Evolutionary conservation across 2,113 vertebrate species (phyloP), one percentile per base, ranked within the genome.

Genomic region (Mionectes macconnelli): DNA sequence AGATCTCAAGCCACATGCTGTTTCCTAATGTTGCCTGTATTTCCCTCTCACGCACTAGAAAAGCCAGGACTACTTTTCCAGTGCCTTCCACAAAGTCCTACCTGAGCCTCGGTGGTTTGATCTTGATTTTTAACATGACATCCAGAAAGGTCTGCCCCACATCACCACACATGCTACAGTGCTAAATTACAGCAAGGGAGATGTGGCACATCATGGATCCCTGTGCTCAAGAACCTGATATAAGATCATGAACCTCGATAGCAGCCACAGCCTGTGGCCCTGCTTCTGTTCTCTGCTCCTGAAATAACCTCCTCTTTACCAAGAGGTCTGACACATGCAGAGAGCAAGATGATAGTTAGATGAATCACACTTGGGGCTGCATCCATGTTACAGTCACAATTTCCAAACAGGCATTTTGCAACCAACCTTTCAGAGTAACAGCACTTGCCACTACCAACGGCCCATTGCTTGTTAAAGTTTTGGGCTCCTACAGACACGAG

Each of bases 351-450:
- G 85, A 44, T 3, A 85, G n/a, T 74, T 33, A 62, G 63, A 88
- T 95, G 76, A 96, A 74, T 87, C 70, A 86, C 27, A 14, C 74
- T 42, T 20, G 37, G 19, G 83, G 62, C 27, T 73, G 78, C 31
- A 30, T 57, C n/a, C 1, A 0, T 19, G 30, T 52, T 44, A 53
- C 37, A 39, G 75, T 69, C 85, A 86, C 44, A 37, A 62, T 86
- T 94, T 97, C 94, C 72, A 74, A 72, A 88, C 5, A 37, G 42
- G 63, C 8, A 22, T 92, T 90, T 86, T 77, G 79, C 72, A 94
- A 66, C 25, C 72, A 94, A 66, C 25, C 59, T 72, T 68, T 64
- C 67, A 2, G 33, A 64, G 88, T 40, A 6, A 2, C 30, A 21
- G 69, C 28, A 22, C 60, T 84, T 39, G 53, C 72, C 53, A 15